These are phyloP conservation scores for Alectura lathami DNA, from an alignment of 2,113 vertebrate species.

Conservation along the genomic window DNA sequence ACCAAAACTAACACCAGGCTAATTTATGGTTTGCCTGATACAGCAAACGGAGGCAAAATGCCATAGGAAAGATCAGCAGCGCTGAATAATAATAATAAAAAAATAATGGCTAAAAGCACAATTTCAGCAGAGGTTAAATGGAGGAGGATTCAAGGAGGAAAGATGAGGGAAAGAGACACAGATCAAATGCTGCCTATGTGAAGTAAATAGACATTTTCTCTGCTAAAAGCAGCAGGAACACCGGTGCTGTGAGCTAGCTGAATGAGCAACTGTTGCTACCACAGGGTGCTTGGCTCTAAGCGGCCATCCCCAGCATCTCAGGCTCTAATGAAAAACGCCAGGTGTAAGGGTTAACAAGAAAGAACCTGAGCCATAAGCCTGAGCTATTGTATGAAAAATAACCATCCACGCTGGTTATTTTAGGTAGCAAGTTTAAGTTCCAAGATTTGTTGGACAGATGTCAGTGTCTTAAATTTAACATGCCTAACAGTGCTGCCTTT, in stretches of 20 bases:
- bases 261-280: not conserved
- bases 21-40: not conserved
- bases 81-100: not conserved
- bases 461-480: slow-evolving; percentile 69
- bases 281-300: not conserved
- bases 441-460: slow-evolving; percentile 70
- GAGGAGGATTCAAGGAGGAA: not conserved
- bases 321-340: not conserved
- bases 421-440: slow-evolving; percentile 69
- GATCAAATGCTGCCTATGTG: slow-evolving; percentile 2
- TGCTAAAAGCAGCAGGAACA: not conserved
- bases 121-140: not conserved
- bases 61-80: accelerated
- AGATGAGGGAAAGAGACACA: slow-evolving; percentile 15
- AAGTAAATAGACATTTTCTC: not conserved
- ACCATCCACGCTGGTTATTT: slow-evolving; percentile 68
- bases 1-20: not conserved
- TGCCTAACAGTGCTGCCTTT: slow-evolving; percentile 23
- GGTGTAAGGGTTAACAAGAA: not conserved
- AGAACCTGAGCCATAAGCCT: not conserved
- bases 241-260: not conserved
- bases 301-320: not conserved
- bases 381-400: slow-evolving; percentile 65
- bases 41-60: not conserved
- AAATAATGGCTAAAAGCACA: not conserved